Conservation (phyloP, 1,140 invertebrate genomes). For the Aphis craccivora region DNA sequence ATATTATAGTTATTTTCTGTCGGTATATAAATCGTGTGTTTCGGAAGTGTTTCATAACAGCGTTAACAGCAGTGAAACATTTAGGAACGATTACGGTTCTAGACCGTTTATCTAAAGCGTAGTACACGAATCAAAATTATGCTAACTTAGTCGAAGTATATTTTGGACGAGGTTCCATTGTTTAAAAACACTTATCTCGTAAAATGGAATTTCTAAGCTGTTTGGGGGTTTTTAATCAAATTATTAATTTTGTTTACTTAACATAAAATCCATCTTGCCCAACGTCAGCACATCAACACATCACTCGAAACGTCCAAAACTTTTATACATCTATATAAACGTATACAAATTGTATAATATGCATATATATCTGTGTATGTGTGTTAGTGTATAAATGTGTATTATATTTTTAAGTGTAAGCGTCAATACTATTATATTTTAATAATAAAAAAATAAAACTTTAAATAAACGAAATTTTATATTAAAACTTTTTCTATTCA, state of each 20-base stretch:
- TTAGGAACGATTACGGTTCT: neutral
- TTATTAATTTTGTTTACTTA: constrained; percentile 44
- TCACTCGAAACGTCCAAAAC: neutral
- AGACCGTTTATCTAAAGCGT: neutral
- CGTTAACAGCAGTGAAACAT: neutral
- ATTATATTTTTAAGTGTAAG: constrained; percentile 6
- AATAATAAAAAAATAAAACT: neutral
- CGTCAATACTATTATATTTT: neutral
- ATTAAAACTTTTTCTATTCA: neutral
- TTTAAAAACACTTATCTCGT: constrained; percentile 29
- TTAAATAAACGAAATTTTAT: neutral
- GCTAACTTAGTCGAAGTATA: neutral
- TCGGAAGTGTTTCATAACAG: neutral
- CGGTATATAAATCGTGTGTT: neutral
- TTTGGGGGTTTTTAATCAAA: neutral
- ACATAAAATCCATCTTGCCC: constrained; percentile 18
- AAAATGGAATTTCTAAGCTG: neutral
- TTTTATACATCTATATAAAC: neutral
- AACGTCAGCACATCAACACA: neutral
- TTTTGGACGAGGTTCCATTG: neutral
- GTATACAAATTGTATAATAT: neutral
- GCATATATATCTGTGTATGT: neutral
- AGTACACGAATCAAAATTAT: neutral
- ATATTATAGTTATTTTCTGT: neutral
- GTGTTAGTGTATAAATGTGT: neutral